Percentiles rank a stretch among this genome's conserved stretches.
Evolutionary conservation across 2,113 vertebrate genomes (phyloP).

Genomic region (Pelmatolapia mariae): DNA sequence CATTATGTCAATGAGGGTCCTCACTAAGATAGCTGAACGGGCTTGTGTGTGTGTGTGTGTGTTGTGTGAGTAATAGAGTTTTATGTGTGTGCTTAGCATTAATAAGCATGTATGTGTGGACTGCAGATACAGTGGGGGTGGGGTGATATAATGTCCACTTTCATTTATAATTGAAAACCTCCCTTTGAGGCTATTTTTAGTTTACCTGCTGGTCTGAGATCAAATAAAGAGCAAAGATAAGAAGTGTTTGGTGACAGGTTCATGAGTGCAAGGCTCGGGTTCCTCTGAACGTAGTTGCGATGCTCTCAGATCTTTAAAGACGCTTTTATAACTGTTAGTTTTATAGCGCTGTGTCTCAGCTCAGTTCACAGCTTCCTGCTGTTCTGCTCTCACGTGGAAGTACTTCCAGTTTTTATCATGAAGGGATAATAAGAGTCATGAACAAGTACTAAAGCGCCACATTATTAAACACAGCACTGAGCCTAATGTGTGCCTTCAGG

Average conservation of each 20-base stretch:
- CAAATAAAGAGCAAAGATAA: background rate
- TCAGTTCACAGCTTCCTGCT: background rate
- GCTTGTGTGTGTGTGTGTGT: background rate
- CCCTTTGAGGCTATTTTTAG: background rate
- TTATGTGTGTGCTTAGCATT: background rate
- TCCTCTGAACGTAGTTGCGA: background rate
- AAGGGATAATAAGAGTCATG: background rate
- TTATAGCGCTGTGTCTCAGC: background rate
- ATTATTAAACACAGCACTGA: background rate
- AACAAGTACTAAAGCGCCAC: background rate
- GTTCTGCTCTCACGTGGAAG: background rate
- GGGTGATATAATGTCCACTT: background rate
- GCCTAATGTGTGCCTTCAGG: background rate
- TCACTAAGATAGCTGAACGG: background rate
- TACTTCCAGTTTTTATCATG: background rate
- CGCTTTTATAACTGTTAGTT: background rate
- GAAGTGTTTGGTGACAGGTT: background rate
- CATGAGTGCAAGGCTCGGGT: background rate
- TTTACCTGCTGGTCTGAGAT: background rate
- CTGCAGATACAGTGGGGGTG: background rate
- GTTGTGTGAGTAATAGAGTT: background rate
- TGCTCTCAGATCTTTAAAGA: background rate
- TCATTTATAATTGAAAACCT: background rate
- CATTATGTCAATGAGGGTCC: background rate
- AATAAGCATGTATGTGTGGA: background rate